A percentile compares a stretch with the other conserved stretches of the same genome.
These are phyloP conservation scores for Myiotriccus ornatus DNA, from an alignment of 2,797 vertebrate species.

Conservation along the genomic window DNA sequence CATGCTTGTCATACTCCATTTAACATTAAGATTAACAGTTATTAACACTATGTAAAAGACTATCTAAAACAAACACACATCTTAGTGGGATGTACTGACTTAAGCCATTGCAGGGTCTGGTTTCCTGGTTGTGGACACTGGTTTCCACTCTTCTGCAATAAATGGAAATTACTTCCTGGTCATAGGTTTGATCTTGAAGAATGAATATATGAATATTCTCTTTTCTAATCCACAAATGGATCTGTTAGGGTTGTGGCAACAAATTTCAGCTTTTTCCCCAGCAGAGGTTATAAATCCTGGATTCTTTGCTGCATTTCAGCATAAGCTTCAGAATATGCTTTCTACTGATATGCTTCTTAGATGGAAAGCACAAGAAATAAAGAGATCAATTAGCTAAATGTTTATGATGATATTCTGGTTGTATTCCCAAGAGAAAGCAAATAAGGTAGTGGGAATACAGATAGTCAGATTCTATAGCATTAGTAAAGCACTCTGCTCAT, in stretches of 20 bases:
- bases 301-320: not conserved
- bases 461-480: not conserved
- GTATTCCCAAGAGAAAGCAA: slow-evolving; percentile 31
- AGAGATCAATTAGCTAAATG: slow-evolving; percentile 22
- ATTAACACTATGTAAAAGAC: not conserved
- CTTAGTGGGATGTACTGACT: not conserved
- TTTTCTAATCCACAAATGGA: not conserved
- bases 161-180: not conserved
- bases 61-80: not conserved
- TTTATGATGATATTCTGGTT: slow-evolving; percentile 21
- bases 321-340: not conserved
- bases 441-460: slow-evolving; percentile 13
- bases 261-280: slow-evolving; percentile 14
- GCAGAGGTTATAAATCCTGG: slow-evolving; percentile 33
- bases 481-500: slow-evolving; percentile 17
- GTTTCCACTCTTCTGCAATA: not conserved
- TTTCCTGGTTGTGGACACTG: not conserved
- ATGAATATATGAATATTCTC: not conserved
- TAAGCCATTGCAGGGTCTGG: not conserved
- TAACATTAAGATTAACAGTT: not conserved
- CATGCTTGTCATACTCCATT: not conserved
- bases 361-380: slow-evolving; percentile 5
- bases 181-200: not conserved
- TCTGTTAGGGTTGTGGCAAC: not conserved
- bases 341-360: not conserved